These are phyloP conservation scores for Potamilus streckersoni DNA, from an alignment of 1,140 invertebrate species.

Conservation along the genomic window DNA sequence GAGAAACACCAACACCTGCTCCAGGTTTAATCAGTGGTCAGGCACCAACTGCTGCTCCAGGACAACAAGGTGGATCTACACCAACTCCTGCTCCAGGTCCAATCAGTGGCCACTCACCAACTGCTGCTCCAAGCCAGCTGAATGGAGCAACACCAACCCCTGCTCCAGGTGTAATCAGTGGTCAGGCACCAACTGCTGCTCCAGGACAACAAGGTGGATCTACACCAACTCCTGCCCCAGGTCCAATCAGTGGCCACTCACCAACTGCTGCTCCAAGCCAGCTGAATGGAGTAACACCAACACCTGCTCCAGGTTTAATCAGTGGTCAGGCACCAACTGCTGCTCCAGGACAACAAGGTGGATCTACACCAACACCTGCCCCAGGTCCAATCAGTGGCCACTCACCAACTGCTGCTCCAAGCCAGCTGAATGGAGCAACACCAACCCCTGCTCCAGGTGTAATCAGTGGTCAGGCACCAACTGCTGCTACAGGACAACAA, in stretches of 20 bases:
- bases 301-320: background rate
- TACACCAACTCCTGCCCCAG: conserved; percentile 5
- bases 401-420: conserved; percentile 14
- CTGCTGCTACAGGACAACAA: background rate
- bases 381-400: background rate
- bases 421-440: background rate
- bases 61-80: background rate
- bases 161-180: background rate
- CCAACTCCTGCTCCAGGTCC: conserved; percentile 6
- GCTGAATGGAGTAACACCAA: background rate
- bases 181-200: conserved; percentile 1
- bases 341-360: background rate
- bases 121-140: background rate
- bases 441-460: background rate
- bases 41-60: conserved; percentile 2
- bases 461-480: background rate
- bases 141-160: too few species aligned
- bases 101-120: conserved; percentile 5
- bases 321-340: conserved; percentile 4
- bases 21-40: conserved; percentile 2
- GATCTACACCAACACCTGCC: background rate
- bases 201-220: background rate
- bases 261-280: conserved; percentile 15
- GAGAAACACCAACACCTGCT: too few species aligned
- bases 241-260: background rate